phyloP scores from a whole-genome alignment of 2,113 vertebrate species.

The Saguinus midas region DNA sequence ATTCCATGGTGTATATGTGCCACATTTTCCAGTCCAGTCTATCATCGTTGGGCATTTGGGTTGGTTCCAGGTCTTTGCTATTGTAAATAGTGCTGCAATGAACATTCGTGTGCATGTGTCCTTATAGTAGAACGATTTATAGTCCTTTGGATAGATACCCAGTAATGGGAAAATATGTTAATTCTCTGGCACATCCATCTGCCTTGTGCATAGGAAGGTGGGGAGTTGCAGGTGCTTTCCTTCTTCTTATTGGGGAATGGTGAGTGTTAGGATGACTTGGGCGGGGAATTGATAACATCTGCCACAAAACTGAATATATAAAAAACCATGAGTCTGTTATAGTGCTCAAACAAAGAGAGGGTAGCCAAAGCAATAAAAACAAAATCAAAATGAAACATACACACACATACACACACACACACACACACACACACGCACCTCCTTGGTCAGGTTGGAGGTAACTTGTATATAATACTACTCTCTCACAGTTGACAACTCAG shows the following conservation, averaged over 20 bases:
- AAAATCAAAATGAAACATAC: background rate
- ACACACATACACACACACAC: background rate
- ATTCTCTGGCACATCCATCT: background rate
- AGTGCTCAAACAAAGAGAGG: background rate
- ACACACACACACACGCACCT: background rate
- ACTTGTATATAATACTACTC: background rate
- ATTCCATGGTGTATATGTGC: no score
- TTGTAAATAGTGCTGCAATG: no score
- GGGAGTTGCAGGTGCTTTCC: background rate
- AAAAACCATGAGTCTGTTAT: background rate
- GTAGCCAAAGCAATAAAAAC: background rate
- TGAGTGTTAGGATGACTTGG: background rate
- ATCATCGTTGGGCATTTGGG: no score
- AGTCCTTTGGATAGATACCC: no score
- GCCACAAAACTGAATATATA: background rate
- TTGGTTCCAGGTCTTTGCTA: no score
- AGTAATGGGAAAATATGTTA: no score
- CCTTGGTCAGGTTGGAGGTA: background rate
- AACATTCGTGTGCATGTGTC: no score
- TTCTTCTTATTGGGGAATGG: background rate
- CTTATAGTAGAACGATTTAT: no score
- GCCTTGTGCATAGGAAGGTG: background rate
- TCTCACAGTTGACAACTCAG: background rate
- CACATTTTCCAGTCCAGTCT: no score
- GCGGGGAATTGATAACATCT: background rate